These are phyloP conservation scores for Zygaena filipendulae DNA, from an alignment of 2,888 invertebrate species.

Conservation along the genomic window DNA sequence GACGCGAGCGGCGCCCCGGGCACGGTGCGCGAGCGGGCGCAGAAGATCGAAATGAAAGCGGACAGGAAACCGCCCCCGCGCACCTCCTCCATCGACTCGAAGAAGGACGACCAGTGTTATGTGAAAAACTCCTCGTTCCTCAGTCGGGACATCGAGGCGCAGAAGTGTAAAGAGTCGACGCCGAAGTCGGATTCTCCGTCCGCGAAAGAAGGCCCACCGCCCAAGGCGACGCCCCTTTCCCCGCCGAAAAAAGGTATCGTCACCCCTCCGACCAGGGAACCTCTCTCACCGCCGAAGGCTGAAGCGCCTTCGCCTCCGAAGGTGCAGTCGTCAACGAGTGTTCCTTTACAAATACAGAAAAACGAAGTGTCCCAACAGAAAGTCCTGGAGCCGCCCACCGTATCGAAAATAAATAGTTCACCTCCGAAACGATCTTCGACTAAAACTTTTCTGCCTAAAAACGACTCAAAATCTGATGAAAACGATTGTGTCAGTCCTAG, in stretches of 20 bases:
- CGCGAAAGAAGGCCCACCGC: constrained; percentile 14
- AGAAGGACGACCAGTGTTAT: constrained; percentile 26
- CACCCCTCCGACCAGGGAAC: too few species aligned
- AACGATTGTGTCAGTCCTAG: too few species aligned
- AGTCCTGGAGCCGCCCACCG: too few species aligned
- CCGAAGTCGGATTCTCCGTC: constrained; percentile 13
- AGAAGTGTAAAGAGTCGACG: constrained; percentile 22
- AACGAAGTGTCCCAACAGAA: too few species aligned
- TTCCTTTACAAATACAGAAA: too few species aligned
- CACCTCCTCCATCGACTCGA: constrained; percentile 9
- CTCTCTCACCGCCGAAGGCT: too few species aligned
- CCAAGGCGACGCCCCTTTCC: constrained; percentile 12
- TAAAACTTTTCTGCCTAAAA: too few species aligned
- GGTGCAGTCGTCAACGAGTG: too few species aligned
- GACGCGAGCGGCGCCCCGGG: not conserved
- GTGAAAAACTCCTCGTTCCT: constrained; percentile 44
- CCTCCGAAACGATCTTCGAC: constrained; percentile 1
- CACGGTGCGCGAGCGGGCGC: constrained; percentile 15
- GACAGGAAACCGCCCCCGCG: constrained; percentile 5
- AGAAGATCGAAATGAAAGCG: constrained; percentile 10
- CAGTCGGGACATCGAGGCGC: constrained; percentile 41
- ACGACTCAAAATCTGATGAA: constrained; percentile 12
- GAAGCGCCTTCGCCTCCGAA: too few species aligned
- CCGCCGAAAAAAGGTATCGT: constrained; percentile 13
- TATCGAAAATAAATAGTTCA: constrained; percentile 5